A percentile compares a stretch with the other conserved stretches of the same genome.
Conservation (phyloP, 2,113 vertebrate genomes). For the Larimichthys polyactis region DNA sequence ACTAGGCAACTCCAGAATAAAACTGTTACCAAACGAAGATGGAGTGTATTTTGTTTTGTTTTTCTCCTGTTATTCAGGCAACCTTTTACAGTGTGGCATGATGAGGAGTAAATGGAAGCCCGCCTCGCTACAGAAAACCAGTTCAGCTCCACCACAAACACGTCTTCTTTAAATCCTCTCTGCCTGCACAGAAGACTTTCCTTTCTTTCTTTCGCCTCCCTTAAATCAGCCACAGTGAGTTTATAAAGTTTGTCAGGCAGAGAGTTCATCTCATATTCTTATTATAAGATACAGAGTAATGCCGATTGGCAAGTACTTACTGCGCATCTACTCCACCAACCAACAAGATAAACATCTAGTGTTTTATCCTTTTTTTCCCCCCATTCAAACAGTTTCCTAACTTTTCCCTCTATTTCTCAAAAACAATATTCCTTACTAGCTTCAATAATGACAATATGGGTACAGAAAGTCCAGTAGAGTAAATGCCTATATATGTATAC, state of each 20-base stretch:
- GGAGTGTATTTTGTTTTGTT: slow-evolving; percentile 2
- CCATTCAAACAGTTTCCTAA: not conserved
- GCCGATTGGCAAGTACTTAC: slow-evolving; percentile 37
- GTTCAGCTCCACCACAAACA: slow-evolving; percentile 14
- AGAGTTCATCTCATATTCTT: slow-evolving; percentile 33
- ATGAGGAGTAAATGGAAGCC: slow-evolving; percentile 22
- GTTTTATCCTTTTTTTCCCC: slow-evolving; percentile 2
- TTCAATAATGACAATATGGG: slow-evolving; percentile 33
- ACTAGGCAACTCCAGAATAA: slow-evolving; percentile 38
- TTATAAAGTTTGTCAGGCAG: not conserved
- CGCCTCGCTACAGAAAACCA: slow-evolving; percentile 15
- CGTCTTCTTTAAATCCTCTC: slow-evolving; percentile 29
- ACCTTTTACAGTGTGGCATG: slow-evolving; percentile 31
- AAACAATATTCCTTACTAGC: slow-evolving; percentile 31
- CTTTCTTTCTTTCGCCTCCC: too few relatives aligned
- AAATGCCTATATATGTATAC: slow-evolving; percentile 58
- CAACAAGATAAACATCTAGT: slow-evolving; percentile 14
- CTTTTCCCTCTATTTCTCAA: slow-evolving; percentile 12
- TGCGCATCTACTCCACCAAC: not conserved
- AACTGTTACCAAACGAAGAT: slow-evolving; percentile 30
- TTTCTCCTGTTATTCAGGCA: not conserved
- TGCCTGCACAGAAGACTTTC: slow-evolving; percentile 12
- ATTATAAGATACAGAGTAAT: slow-evolving; percentile 48
- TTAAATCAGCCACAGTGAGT: slow-evolving; percentile 42
- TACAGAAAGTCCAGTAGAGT: slow-evolving; percentile 52